Base-by-base conservation (phyloP, 1,140 invertebrate species). In the Drosophila lacertosa region DNA sequence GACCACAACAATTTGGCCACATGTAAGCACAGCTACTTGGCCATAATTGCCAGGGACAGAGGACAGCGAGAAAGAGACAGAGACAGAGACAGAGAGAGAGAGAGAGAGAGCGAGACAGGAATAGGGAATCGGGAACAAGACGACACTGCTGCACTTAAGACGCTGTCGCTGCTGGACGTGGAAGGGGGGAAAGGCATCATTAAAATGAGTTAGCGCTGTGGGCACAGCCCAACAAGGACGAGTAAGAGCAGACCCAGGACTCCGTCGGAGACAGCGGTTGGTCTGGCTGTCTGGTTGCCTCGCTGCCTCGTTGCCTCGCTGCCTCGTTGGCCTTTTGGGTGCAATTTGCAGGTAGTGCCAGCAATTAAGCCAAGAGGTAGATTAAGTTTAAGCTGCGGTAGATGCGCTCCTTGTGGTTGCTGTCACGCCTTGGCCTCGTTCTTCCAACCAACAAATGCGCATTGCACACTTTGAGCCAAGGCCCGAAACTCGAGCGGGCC, bases 1-100 rank as follows among this genome's bases (percentile, higher is more conserved):
- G 69, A 72, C 82, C 83, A 89, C 83, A 88, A 88, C 83, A 89
- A 83, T 88, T 89, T 88, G 83, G 83, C 83, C 83, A 88, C 83
- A 89, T 84, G 82, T 84, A 84, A 84, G 81, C 81, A 86, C 82
- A 74, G 75, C 79, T 74, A 82, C 74, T 77, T 82, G 74, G 77
- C 81, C 81, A 86, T 88, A 86, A 86, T 88, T 86, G 82, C 82
- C 70, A 62, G 48, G 40, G 62, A 73, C 48, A 51, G 57, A 65
- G 65, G 68, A 47, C 65, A 35, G 83, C 74, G 42, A n/a, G n/a
- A n/a, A 1, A 26, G 24, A 0, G 10, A n/a, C n/a, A n/a, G n/a
- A 32, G 7, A 22, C 33, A 54, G 59, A 13, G 11, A 10, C 13
- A 35, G 37, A 22, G 45, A 2, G 4, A 26, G 24, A 0, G 10